Evolutionary conservation across 2,888 invertebrate species (phyloP).

Genomic region (Acronicta alni): DNA sequence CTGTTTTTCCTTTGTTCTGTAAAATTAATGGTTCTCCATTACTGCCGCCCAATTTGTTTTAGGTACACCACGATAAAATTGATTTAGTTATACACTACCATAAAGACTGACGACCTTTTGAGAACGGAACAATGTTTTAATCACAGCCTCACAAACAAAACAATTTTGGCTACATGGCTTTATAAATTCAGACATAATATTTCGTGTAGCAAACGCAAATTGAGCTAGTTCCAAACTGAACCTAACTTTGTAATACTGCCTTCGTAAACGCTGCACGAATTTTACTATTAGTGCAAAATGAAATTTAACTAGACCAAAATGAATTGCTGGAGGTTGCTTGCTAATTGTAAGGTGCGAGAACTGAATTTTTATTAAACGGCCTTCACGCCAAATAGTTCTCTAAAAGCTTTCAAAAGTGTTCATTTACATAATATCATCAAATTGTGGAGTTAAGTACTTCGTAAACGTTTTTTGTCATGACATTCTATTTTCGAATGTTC

Average conservation of each 20-base stretch:
- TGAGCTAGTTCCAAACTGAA: conserved; percentile 64
- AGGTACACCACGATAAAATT: background rate
- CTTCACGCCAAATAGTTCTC: conserved; percentile 61
- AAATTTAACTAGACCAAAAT: conserved; percentile 55
- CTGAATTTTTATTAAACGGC: conserved; percentile 57
- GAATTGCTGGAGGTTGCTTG: conserved; percentile 35
- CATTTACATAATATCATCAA: conserved; percentile 71
- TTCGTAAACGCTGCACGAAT: conserved; percentile 46
- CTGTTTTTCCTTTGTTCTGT: background rate
- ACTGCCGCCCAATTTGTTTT: background rate
- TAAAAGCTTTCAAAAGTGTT: conserved; percentile 70
- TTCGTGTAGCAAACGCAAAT: conserved; percentile 60
- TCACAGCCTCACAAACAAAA: conserved; percentile 34
- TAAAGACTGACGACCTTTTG: conserved; percentile 10
- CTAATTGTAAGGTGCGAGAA: conserved; percentile 60
- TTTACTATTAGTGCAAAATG: conserved; percentile 55
- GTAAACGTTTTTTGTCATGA: conserved; percentile 69
- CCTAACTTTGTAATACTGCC: conserved; percentile 56
- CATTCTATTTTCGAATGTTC: conserved; percentile 48
- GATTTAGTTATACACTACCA: background rate
- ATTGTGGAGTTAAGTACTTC: conserved; percentile 61
- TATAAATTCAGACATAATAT: conserved; percentile 62
- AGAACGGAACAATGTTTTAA: conserved; percentile 29
- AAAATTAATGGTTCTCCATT: background rate
- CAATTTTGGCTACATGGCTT: conserved; percentile 51